phyloP scores from a whole-genome alignment of 2,888 invertebrate genomes.

The Plebejus argus region DNA sequence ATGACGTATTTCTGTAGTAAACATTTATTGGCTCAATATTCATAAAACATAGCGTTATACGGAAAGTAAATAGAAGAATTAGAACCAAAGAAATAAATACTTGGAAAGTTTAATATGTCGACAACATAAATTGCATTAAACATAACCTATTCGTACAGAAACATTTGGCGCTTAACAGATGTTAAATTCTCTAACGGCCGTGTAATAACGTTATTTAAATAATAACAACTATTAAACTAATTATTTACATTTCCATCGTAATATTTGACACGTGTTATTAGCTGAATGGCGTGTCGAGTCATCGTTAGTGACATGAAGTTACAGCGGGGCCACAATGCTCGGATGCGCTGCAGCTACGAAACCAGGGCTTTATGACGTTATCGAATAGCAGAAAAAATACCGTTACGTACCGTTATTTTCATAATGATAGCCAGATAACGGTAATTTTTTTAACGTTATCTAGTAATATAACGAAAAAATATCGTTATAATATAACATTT shows the following conservation, averaged over 20 bases:
- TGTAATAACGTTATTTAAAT: constrained; percentile 1
- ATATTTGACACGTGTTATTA: constrained; percentile 24
- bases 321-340: neutral
- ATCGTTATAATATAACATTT: no score
- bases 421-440: no score
- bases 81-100: neutral
- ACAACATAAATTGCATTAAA: neutral
- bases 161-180: neutral
- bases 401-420: no score
- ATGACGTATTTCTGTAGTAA: neutral
- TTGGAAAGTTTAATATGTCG: neutral
- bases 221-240: constrained; percentile 5
- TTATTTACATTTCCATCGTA: constrained; percentile 15
- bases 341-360: neutral
- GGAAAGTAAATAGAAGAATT: neutral
- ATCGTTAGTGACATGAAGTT: constrained; percentile 17
- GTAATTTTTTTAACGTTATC: no score
- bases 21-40: neutral
- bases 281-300: constrained; percentile 20
- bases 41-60: neutral
- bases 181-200: neutral
- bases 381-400: no score
- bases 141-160: neutral
- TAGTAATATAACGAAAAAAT: no score
- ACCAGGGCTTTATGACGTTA: no score